Percentiles rank a stretch among this genome's conserved stretches.
Conservation (phyloP, 2,797 vertebrate species). For the Synanceia verrucosa region DNA sequence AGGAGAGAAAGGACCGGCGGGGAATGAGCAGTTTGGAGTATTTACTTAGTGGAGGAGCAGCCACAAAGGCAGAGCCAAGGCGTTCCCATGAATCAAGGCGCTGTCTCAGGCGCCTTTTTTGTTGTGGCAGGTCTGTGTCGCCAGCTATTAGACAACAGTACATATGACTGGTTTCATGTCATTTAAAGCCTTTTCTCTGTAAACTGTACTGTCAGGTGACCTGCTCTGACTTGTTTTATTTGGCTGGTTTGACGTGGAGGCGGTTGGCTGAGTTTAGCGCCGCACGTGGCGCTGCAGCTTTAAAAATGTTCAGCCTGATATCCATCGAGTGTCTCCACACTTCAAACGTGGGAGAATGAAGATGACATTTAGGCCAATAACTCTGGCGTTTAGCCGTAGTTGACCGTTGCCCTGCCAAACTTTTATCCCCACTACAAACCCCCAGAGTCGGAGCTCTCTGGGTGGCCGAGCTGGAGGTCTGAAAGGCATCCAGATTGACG, state of each 20-base stretch:
- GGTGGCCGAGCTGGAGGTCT: conserved; percentile 75
- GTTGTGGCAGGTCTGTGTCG: conserved; percentile 72
- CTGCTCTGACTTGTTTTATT: conserved; percentile 29
- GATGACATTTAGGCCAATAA: conserved; percentile 17
- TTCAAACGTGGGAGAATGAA: conserved; percentile 21
- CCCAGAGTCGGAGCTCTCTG: conserved; percentile 43
- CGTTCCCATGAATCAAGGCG: conserved; percentile 92
- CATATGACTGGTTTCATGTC: conserved; percentile 82
- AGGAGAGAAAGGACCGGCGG: conserved; percentile 89
- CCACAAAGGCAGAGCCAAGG: conserved; percentile 89
- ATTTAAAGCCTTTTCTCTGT: conserved; percentile 69
- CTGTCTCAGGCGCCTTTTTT: conserved; percentile 87
- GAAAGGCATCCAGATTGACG: conserved; percentile 78
- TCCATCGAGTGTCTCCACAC: conserved; percentile 11
- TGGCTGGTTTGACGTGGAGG: conserved; percentile 11
- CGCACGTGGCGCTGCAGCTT: conserved; percentile 41
- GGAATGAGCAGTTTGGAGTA: conserved; percentile 96
- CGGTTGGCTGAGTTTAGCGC: conserved; percentile 12
- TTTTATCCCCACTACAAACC: conserved; percentile 19
- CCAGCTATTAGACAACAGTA: conserved; percentile 82
- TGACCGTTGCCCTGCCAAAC: conserved; percentile 52
- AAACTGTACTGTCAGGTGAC: conserved; percentile 68
- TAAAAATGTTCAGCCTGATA: conserved; percentile 19
- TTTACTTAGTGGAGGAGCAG: conserved; percentile 97
- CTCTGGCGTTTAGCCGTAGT: conserved; percentile 51